Evolutionary conservation across 1,140 invertebrate species (phyloP).

Genomic region (Asbolus verrucosus): DNA sequence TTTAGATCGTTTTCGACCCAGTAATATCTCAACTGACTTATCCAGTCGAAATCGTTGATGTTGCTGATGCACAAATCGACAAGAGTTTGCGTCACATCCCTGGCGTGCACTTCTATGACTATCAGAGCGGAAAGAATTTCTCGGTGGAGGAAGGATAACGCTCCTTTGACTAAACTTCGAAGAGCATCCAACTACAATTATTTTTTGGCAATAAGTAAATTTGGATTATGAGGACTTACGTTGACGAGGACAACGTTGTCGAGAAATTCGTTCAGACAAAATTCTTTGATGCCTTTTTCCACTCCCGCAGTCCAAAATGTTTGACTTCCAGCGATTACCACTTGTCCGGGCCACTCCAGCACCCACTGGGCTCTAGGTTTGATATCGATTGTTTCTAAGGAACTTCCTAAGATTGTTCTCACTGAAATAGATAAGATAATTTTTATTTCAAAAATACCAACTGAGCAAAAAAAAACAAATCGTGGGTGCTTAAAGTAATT

Average conservation of each 20-base stretch:
- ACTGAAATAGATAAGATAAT: too few species aligned
- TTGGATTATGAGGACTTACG: too few species aligned
- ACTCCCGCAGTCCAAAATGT: slow-evolving; percentile 74
- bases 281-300: slow-evolving; percentile 68
- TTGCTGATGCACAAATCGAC: slow-evolving; percentile 72
- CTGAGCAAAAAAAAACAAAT: too few species aligned
- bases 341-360: slow-evolving; percentile 80
- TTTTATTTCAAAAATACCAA: too few species aligned
- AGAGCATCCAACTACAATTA: slow-evolving; percentile 72
- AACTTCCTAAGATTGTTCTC: slow-evolving; percentile 69
- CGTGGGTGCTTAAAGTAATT: too few species aligned
- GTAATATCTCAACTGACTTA: slow-evolving; percentile 81
- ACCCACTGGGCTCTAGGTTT: slow-evolving; percentile 76
- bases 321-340: slow-evolving; percentile 77
- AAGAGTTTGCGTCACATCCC: slow-evolving; percentile 75
- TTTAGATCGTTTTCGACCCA: slow-evolving; percentile 70
- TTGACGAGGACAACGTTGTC: slow-evolving; percentile 65
- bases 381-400: slow-evolving; percentile 67
- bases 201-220: slow-evolving; percentile 33
- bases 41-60: slow-evolving; percentile 85
- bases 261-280: slow-evolving; percentile 67
- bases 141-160: slow-evolving; percentile 76
- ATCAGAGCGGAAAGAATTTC: slow-evolving; percentile 75
- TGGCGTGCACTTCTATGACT: slow-evolving; percentile 78
- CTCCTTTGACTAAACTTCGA: slow-evolving; percentile 72